Conservation (phyloP, 2,113 vertebrate species). For the Microcebus ravelobensis region DNA sequence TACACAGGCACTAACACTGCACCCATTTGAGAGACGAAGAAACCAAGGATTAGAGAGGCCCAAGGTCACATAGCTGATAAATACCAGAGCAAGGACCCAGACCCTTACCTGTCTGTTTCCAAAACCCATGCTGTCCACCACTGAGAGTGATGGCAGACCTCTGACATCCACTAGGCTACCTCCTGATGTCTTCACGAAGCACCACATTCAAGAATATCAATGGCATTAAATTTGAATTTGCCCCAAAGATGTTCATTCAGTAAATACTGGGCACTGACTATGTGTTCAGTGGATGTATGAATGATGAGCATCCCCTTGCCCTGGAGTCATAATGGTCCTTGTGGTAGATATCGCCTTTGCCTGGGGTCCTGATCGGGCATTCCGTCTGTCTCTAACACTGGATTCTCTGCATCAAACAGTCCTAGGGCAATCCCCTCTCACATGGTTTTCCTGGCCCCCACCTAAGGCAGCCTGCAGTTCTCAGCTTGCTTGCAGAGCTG, state of each 20-base stretch:
- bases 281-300: not conserved
- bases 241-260: not conserved
- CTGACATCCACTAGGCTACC: not conserved
- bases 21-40: not conserved
- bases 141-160: not conserved
- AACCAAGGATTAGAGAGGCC: not conserved
- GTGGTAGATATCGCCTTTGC: not conserved
- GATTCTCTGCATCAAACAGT: not conserved
- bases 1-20: not conserved
- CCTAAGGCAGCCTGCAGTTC: not conserved
- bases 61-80: not conserved
- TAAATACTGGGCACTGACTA: not conserved
- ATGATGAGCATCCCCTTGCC: not conserved
- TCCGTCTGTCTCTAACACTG: not conserved
- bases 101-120: not conserved
- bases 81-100: not conserved
- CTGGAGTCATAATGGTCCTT: not conserved
- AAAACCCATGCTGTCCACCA: not conserved
- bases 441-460: not conserved
- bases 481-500: not conserved
- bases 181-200: not conserved
- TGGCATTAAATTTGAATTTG: not conserved
- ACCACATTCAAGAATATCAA: not conserved
- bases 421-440: not conserved
- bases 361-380: not conserved